Conservation (phyloP, 2,113 vertebrate genomes). For the Pholis gunnellus region DNA sequence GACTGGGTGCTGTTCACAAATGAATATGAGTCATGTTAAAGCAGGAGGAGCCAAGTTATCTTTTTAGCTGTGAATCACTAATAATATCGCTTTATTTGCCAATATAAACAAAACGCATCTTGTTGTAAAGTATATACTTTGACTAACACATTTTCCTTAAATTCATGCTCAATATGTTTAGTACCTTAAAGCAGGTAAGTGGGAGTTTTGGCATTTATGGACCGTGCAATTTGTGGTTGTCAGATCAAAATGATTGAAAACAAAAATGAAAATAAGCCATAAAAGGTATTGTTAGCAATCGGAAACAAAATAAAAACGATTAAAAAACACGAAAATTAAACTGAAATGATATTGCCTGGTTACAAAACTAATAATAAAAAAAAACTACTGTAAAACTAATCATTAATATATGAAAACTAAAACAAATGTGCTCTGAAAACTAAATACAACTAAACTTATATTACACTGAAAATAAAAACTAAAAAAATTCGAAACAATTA, state of each 20-base stretch:
- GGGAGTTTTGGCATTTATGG: neutral
- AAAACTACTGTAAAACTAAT: too few relatives aligned
- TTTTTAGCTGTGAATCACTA: conserved; percentile 3
- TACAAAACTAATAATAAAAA: too few relatives aligned
- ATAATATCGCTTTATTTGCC: conserved; percentile 7
- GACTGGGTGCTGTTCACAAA: conserved; percentile 38
- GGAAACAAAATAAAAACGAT: too few relatives aligned
- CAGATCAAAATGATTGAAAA: neutral
- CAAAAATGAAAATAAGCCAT: neutral
- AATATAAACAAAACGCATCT: too few relatives aligned
- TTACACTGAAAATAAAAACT: neutral
- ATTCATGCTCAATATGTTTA: neutral
- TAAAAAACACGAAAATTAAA: too few relatives aligned
- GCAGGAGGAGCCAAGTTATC: neutral
- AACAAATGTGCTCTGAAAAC: too few relatives aligned
- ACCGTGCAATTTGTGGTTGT: neutral
- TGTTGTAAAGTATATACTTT: neutral
- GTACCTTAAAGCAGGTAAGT: neutral
- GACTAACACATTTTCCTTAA: neutral
- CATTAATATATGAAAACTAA: too few relatives aligned
- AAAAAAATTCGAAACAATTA: neutral
- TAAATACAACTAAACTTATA: too few relatives aligned
- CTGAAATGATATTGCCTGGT: too few relatives aligned
- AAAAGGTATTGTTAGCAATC: neutral
- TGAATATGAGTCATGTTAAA: conserved; percentile 31